These are phyloP conservation scores for Enteromius thamalakanensis DNA, from an alignment of 2,797 vertebrate species.

Conservation along the genomic window DNA sequence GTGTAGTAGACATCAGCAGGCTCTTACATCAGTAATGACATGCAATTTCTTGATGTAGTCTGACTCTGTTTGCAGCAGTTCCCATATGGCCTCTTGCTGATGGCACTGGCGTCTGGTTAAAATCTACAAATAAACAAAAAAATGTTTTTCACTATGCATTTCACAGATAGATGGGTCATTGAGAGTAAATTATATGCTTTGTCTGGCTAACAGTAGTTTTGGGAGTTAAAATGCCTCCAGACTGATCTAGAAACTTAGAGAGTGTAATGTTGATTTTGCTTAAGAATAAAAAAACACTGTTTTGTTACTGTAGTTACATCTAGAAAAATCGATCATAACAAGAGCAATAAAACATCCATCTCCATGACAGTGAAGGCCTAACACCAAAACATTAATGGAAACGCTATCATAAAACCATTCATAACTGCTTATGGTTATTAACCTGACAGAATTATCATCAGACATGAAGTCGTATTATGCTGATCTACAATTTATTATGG, in stretches of 20 bases:
- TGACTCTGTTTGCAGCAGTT: slow-evolving; percentile 83
- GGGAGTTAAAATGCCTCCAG: background rate
- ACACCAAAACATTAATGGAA: slow-evolving; percentile 13
- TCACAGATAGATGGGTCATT: background rate
- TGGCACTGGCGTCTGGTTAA: slow-evolving; percentile 76
- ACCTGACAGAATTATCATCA: background rate
- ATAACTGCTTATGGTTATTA: slow-evolving; percentile 1
- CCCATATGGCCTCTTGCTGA: slow-evolving; percentile 87
- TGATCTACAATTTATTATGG: background rate
- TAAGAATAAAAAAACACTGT: background rate
- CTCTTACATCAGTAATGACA: slow-evolving; percentile 83
- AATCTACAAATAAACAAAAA: slow-evolving; percentile 18
- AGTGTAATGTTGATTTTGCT: background rate
- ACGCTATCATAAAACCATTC: background rate
- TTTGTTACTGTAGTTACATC: background rate
- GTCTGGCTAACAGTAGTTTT: background rate
- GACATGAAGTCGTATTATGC: background rate
- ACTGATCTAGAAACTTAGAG: background rate
- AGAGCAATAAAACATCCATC: slow-evolving; percentile 21
- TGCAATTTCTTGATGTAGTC: slow-evolving; percentile 83
- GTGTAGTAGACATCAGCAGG: background rate
- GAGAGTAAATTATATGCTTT: background rate
- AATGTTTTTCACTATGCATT: background rate
- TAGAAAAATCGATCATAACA: background rate
- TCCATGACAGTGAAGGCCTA: background rate